Percentiles rank a stretch among this genome's conserved stretches.
These are phyloP conservation scores for Teleiodes luculella DNA, from an alignment of 2,888 invertebrate genomes.

Conservation along the genomic window DNA sequence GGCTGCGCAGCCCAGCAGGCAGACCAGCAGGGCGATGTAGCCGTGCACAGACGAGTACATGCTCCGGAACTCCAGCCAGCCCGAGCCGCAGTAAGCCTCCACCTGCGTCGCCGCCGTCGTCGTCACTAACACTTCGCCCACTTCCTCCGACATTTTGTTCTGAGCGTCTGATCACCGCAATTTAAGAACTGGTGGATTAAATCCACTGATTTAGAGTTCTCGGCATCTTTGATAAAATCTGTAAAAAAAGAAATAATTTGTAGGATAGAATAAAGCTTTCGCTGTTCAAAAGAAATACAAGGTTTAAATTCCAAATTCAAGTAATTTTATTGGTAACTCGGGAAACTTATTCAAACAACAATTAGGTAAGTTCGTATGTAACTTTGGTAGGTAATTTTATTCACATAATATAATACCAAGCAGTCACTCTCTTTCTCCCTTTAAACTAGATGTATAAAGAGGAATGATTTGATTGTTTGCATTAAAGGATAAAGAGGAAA, in stretches of 20 bases:
- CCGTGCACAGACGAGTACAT: slow-evolving; percentile 88
- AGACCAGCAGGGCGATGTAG: slow-evolving; percentile 90
- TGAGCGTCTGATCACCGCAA: background rate
- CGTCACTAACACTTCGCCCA: slow-evolving; percentile 24
- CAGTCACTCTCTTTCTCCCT: too few relatives aligned
- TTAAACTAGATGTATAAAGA: too few relatives aligned
- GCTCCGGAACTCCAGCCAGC: slow-evolving; percentile 78
- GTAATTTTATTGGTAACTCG: too few relatives aligned
- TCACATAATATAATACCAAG: too few relatives aligned
- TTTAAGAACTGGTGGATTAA: background rate
- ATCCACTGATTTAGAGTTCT: background rate
- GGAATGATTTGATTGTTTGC: too few relatives aligned
- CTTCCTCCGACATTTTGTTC: slow-evolving; percentile 33
- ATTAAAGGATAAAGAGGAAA: too few relatives aligned
- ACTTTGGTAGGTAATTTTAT: too few relatives aligned
- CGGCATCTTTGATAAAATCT: slow-evolving; percentile 7
- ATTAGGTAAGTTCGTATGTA: too few relatives aligned
- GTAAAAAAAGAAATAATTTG: background rate
- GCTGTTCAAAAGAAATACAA: too few relatives aligned
- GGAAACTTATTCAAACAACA: too few relatives aligned
- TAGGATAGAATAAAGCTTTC: too few relatives aligned
- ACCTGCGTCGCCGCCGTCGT: slow-evolving; percentile 25
- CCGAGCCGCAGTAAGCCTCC: slow-evolving; percentile 71
- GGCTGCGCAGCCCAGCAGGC: slow-evolving; percentile 92
- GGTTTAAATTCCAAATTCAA: too few relatives aligned